Evolutionary conservation across 2,113 vertebrate species (phyloP), one percentile per base, ranked within the genome.

Genomic region (Planiliza haematocheilus): DNA sequence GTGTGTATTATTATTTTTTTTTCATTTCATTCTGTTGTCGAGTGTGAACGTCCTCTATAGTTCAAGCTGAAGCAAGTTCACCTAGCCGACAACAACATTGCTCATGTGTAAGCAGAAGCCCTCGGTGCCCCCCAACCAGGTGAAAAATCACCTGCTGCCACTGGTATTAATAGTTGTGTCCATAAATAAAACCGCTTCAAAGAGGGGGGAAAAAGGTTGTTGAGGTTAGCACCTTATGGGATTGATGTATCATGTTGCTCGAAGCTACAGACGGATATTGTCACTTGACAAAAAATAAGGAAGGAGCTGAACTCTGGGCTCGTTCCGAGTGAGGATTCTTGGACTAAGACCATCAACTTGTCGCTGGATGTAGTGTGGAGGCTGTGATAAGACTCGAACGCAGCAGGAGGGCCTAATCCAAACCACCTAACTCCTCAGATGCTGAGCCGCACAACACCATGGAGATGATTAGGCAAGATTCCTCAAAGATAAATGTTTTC

Each of bases 341-440:
- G 8, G 53, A 60, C 72, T 80, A 88, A 86, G 68, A 86, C 84
- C 83, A 69, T 89, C 73, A 80, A 88, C 84, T 86, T 87, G 86
- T 86, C 70, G 61, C 76, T 59, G 83, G 80, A 77, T 90, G 78
- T 63, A 74, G 78, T 90, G 85, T 91, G 84, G 77, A 77, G 79
- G 67, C 81, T 77, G 77, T 75, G 91, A 92, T 92, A 92, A 92
- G 86, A 84, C 77, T 85, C 1, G 21, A 74, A 84, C 88, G 83
- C 89, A 87, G 89, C 81, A 88, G 91, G 89, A 83, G 91, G 85
- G 72, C 75, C 81, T 92, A 92, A 92, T 92, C 89, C 88, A 74
- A 90, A 89, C 86, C 69, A 83, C 78, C 82, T 84, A 91, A 89
- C 87, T 87, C 86, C 79, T 89, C 81, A 70, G 65, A 86, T 88